phyloP scores from a whole-genome alignment of 2,797 vertebrate species.

The Brotogeris chrysoptera region DNA sequence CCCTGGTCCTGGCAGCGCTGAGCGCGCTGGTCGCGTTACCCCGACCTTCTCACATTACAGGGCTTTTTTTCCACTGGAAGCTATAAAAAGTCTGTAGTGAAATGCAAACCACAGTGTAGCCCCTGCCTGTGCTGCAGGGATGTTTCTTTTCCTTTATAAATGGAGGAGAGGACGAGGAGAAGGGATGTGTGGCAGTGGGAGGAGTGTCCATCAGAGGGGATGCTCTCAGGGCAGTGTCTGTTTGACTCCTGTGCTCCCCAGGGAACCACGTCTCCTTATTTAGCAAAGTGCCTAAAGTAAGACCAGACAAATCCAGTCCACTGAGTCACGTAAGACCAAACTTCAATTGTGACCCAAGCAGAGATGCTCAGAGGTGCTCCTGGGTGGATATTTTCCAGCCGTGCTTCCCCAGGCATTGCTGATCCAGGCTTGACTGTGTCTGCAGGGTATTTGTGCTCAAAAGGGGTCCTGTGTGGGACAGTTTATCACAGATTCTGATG shows the following conservation, averaged over 20 bases:
- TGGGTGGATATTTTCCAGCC: background rate
- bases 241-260: background rate
- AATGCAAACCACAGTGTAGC: background rate
- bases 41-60: slow-evolving; percentile 15
- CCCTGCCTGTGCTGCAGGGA: background rate
- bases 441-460: background rate
- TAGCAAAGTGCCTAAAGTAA: background rate
- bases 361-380: background rate
- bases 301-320: background rate
- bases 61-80: background rate
- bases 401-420: background rate
- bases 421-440: background rate
- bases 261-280: background rate
- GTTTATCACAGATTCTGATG: background rate
- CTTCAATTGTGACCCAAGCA: background rate
- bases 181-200: background rate
- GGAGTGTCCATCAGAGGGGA: background rate
- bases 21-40: background rate
- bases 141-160: background rate
- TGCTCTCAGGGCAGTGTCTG: background rate
- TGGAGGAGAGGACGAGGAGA: background rate
- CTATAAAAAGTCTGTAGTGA: slow-evolving; percentile 20
- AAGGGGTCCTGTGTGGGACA: background rate
- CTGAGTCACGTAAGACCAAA: background rate
- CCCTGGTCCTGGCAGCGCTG: background rate